Percentiles rank a stretch among this genome's conserved stretches.
phyloP scores from a whole-genome alignment of 2,113 vertebrate genomes.

The Aegithalos caudatus region DNA sequence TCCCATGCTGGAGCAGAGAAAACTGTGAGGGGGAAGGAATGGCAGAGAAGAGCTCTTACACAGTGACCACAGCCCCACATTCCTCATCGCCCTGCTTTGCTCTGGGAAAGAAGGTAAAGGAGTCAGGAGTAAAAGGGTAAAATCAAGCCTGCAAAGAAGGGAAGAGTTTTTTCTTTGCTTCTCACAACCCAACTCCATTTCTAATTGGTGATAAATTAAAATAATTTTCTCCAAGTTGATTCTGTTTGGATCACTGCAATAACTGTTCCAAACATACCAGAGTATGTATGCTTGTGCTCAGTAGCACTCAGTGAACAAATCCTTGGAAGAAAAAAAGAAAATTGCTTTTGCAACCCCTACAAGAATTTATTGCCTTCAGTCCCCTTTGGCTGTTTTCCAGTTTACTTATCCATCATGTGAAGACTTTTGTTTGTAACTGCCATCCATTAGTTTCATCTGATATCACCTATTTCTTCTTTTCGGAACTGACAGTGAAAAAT shows the following conservation, averaged over 20 bases:
- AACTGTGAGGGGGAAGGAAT: neutral
- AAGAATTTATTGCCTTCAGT: neutral
- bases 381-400: neutral
- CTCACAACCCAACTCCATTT: neutral
- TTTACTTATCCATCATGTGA: neutral
- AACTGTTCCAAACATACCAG: neutral
- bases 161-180: neutral
- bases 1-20: neutral
- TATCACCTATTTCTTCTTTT: neutral
- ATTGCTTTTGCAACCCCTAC: neutral
- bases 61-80: neutral
- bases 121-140: neutral
- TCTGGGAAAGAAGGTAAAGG: neutral
- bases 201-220: neutral
- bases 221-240: neutral
- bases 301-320: neutral
- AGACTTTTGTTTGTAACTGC: neutral
- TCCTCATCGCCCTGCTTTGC: neutral
- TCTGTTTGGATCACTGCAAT: neutral
- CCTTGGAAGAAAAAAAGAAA: neutral
- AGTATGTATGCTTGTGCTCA: neutral
- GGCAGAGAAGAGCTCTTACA: neutral
- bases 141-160: neutral
- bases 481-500: neutral
- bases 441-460: neutral